Evolutionary conservation across 2,888 invertebrate genomes (phyloP), one percentile per base, ranked within the genome.

Genomic region (Thecophora atra): DNA sequence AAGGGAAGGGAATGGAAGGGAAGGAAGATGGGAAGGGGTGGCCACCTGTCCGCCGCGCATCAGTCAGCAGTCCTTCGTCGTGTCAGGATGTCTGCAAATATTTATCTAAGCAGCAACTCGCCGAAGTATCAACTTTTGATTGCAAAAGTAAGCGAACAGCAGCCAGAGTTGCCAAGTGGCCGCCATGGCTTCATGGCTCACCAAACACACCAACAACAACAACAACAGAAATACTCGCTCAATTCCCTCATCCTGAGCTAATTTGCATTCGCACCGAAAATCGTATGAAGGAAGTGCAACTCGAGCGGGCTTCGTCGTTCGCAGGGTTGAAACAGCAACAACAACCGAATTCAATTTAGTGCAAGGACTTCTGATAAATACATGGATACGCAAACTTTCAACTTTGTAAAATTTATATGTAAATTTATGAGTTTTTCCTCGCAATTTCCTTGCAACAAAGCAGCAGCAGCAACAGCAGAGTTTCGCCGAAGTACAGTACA

Each of bases 171-270:
- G 56, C 67, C 56, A 54, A 26, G n/a, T 42, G 79, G 79, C 79
- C 81, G 78, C 80, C 81, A 56, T 56, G n/a, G n/a, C n/a, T n/a
- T n/a, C n/a, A n/a, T n/a, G n/a, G 80, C 81, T 81, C 81, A 81
- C 81, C 81, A 81, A 79, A 76, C 78, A n/a, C n/a, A n/a, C 54
- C 13, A 67, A 54, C 37, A 21, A 7, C 37, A 67, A 56, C 51
- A 47, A 21, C 47, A 17, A 21, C 37, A 37, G 37, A 37, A 37
- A 37, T 37, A 51, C 13, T 30, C 26, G 19, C 30, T 66, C 66
- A 52, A 47, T 21, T 63, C 44, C 15, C 28, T 4, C 52, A 51
- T 51, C 5, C 54, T 51, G 8, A 21, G 60, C 70, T 62, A 70
- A 70, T 70, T 70, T 70, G 28, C 70, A 70, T 51, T 70, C 47